These are phyloP conservation scores for Drosophila austrosaltans DNA, from an alignment of 2,888 invertebrate species.

Conservation along the genomic window DNA sequence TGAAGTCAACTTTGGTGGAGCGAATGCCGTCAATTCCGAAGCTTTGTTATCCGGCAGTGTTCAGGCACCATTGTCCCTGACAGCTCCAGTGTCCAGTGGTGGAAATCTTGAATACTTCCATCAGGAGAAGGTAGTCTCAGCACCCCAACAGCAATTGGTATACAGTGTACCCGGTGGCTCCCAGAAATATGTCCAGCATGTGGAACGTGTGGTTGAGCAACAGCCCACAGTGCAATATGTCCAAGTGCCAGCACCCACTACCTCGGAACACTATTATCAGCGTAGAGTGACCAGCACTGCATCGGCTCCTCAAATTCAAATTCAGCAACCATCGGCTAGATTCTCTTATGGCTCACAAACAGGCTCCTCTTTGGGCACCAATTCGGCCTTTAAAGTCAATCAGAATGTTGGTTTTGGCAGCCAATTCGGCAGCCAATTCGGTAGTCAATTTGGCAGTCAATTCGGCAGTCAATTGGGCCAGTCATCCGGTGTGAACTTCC, in stretches of 20 bases:
- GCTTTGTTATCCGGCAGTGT: constrained; percentile 41
- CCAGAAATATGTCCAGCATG: constrained; percentile 75
- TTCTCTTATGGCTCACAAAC: constrained; percentile 40
- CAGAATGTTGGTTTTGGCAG: constrained; percentile 44
- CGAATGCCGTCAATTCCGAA: constrained; percentile 56
- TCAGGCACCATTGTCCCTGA: constrained; percentile 45
- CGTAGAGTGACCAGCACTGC: constrained; percentile 64
- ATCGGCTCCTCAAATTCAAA: constrained; percentile 61
- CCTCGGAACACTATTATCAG: constrained; percentile 77
- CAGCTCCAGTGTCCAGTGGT: constrained; percentile 42
- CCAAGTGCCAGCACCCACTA: constrained; percentile 53
- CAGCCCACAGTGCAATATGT: constrained; percentile 61
- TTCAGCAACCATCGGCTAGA: constrained; percentile 48
- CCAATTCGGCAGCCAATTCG: constrained; percentile 35
- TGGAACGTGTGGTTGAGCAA: constrained; percentile 69
- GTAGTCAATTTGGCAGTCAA: constrained; percentile 36
- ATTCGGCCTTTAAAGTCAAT: constrained; percentile 58
- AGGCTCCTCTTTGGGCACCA: constrained; percentile 51
- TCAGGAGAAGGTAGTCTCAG: constrained; percentile 56
- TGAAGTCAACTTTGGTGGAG: constrained; percentile 63
- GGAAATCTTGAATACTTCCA: constrained; percentile 66
- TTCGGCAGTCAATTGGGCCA: constrained; percentile 43
- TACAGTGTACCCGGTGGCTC: constrained; percentile 67
- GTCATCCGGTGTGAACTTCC: constrained; percentile 26
- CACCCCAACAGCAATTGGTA: constrained; percentile 57